Conservation (phyloP, 2,888 invertebrate species). For the Trissolcus brochymenae region DNA sequence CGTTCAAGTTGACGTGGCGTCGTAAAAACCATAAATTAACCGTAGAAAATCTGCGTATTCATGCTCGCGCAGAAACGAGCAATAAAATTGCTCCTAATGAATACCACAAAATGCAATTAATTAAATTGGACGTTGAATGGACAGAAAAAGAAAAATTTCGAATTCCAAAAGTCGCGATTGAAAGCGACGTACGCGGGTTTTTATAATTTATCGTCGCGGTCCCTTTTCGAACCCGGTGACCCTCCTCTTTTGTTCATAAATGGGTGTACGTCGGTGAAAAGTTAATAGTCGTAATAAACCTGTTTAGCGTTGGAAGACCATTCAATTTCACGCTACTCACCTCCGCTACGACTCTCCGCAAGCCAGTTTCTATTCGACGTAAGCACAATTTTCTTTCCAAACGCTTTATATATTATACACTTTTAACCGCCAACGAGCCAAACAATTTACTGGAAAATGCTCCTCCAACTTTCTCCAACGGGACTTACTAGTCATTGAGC, state of each 20-base stretch:
- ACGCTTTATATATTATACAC: slow-evolving; percentile 36
- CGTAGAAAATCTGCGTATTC: slow-evolving; percentile 36
- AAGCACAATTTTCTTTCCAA: slow-evolving; percentile 55
- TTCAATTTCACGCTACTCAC: slow-evolving; percentile 59
- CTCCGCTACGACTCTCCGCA: slow-evolving; percentile 42
- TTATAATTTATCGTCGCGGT: slow-evolving; percentile 23
- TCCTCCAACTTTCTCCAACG: slow-evolving; percentile 40
- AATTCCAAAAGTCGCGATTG: no score
- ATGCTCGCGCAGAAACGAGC: slow-evolving; percentile 30
- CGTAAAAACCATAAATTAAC: slow-evolving; percentile 34
- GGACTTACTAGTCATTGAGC: slow-evolving; percentile 45
- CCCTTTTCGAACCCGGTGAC: slow-evolving; percentile 25
- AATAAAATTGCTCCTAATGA: slow-evolving; percentile 15
- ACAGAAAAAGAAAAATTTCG: no score
- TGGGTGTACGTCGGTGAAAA: slow-evolving; percentile 54
- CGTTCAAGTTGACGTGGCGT: slow-evolving; percentile 25
- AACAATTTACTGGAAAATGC: slow-evolving; percentile 54
- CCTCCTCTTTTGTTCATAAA: slow-evolving; percentile 34
- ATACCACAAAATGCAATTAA: background rate
- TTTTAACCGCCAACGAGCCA: slow-evolving; percentile 15
- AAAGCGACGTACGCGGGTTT: no score
- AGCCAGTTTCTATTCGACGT: slow-evolving; percentile 47
- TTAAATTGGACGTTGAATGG: background rate
- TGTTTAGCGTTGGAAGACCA: slow-evolving; percentile 57
- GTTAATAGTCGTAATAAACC: slow-evolving; percentile 59